phyloP scores from a whole-genome alignment of 2,888 invertebrate species.

The Eilema depressum region DNA sequence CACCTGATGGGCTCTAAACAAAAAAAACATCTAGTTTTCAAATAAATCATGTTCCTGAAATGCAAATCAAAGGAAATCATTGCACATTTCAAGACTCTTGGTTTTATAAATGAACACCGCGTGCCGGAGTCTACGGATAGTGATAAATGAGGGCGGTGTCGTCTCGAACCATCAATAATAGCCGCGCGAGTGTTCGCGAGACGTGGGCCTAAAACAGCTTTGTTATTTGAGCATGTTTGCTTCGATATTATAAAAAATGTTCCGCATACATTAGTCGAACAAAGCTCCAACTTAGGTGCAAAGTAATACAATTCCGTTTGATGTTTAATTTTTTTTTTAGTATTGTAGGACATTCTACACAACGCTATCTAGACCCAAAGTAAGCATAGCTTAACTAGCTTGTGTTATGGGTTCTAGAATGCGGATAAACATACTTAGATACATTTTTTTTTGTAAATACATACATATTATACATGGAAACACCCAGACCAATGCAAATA shows the following conservation, averaged over 20 bases:
- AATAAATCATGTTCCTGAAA: neutral
- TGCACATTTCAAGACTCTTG: neutral
- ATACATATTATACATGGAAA: no score
- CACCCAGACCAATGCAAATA: no score
- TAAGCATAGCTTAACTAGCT: no score
- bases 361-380: no score
- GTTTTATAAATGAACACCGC: neutral
- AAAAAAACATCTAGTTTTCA: neutral
- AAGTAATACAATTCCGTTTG: neutral
- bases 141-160: neutral
- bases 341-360: no score
- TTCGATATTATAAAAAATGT: neutral
- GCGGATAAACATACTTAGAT: no score
- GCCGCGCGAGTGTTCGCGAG: constrained; percentile 10
- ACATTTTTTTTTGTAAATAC: no score
- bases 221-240: neutral
- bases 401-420: no score
- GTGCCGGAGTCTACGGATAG: constrained; percentile 8
- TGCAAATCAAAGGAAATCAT: neutral
- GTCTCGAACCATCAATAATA: constrained; percentile 6
- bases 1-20: no score
- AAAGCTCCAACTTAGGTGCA: no score
- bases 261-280: neutral
- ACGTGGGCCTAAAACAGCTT: neutral
- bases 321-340: no score